Base-by-base conservation (phyloP, 2,888 invertebrate genomes). In the Drosophila melanocephala region DNA sequence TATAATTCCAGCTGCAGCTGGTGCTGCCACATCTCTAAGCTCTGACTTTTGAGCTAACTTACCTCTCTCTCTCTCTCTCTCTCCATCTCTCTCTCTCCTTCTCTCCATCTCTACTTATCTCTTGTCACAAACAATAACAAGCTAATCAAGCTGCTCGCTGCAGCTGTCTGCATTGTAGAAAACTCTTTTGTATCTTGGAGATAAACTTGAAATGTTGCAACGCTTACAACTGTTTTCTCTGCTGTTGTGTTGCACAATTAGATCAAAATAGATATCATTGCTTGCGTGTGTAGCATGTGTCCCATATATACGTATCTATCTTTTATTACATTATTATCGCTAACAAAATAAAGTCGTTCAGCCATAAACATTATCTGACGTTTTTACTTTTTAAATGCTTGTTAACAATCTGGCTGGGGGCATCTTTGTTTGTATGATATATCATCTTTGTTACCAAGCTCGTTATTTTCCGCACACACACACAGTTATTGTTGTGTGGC, bases 351-450 rank as follows among this genome's bases (percentile, higher is more conserved):
- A 66, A 55, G 30, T 53, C 35, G 47, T 56, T 52, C 47, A 66
- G 32, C 58, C 16, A 75, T 69, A 75, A 77, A 65, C 59, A 51
- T 55, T 74, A 79, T 76, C 77, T 58, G 52, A 58, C 44, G 55
- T 28, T 42, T 58, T 47, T 39, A 12, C 22, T 39, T 42, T 78
- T 88, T 75, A 76, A 85, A 79, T 79, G 76, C 74, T 58, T 56
- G 62, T 81, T 73, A 89, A 75, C 88, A 87, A 74, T 79, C 76
- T 75, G 85, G 52, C 22, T 22, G 33, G 26, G 37, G 63, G 39
- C 56, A 61, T 22, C 56, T 28, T 56, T 60, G 57, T 26, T 56
- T 62, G 67, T 67, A 62, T 70, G 63, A 69, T 63, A 58, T 60
- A 56, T 62, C 7, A 39, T 53, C 52, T 64, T 61, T 63, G 56